Base-by-base conservation (phyloP, 2,797 vertebrate species). In the Paratrypauchen microcephalus region DNA sequence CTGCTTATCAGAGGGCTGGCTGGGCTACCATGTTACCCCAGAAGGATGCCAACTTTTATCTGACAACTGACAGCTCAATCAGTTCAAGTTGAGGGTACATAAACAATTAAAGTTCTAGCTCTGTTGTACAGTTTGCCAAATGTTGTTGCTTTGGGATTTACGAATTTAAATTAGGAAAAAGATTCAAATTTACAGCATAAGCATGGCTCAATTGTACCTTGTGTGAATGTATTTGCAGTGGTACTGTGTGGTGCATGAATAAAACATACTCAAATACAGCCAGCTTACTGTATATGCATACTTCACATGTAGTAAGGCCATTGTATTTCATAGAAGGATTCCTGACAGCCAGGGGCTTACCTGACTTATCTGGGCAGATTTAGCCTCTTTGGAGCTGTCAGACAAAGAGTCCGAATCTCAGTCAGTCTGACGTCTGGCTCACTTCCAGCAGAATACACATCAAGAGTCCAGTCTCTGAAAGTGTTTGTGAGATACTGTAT, bases 51-150 rank as follows among this genome's bases (percentile, higher is more conserved):
- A 63, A 68, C 39, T 83, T 79, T 63, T 41, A 75, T 75, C 62
- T 58, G 15, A 73, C 69, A 67, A 66, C 7, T 36, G 32, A 36
- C 32, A 36, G 12, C 57, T 70, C 65, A 30, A 74, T 80, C 39
- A 60, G 58, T 77, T 85, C 52, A 77, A 77, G 74, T 81, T 75
- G 57, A 45, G 47, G 45, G 41, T 39, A 78, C 83, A 77, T 67
- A 78, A 76, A 79, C 70, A 73, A 64, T 12, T 65, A 4, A 62
- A 65, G 69, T 66, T 65, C 24, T 71, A 15, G 16, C 58, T 75
- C 30, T 68, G 66, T 48, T 71, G 60, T 71, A 59, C 39, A 59
- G 63, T 65, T 50, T 65, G 26, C 36, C 66, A 76, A n/a, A 60
- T 69, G 72, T 24, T 58, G 18, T 60, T 78, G 72, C 54, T 70